These are phyloP conservation scores for Parasteatoda lunata DNA, from an alignment of 2,888 invertebrate genomes.

Conservation along the genomic window DNA sequence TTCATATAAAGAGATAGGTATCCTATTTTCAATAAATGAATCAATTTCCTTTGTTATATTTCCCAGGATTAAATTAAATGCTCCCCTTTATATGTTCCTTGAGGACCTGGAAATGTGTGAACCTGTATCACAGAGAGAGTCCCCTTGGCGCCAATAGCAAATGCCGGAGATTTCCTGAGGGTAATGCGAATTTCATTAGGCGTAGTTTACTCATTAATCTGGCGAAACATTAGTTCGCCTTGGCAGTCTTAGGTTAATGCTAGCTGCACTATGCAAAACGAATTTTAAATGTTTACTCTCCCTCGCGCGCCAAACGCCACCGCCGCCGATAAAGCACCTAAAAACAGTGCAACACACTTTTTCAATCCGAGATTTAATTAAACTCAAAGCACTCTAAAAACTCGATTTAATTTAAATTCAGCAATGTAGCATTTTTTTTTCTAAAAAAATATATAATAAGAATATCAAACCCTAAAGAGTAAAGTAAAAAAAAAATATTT, in stretches of 20 bases:
- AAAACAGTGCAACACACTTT: constrained; percentile 40
- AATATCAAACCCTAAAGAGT: constrained; percentile 11
- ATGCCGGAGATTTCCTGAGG: constrained; percentile 62
- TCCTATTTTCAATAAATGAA: neutral
- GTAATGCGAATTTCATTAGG: constrained; percentile 67
- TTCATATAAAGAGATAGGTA: neutral
- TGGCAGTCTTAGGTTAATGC: constrained; percentile 36
- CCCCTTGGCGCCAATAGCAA: constrained; percentile 47
- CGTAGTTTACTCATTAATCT: constrained; percentile 64
- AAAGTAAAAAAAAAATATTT: constrained; percentile 25
- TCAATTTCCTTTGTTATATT: neutral
- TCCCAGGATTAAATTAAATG: neutral
- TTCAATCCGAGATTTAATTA: constrained; percentile 57
- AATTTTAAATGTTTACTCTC: constrained; percentile 62
- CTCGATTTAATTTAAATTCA: constrained; percentile 65
- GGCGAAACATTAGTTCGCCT: constrained; percentile 55
- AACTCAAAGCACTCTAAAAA: constrained; percentile 60
- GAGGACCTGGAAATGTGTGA: constrained; percentile 2
- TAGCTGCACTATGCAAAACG: constrained; percentile 48
- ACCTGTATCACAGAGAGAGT: constrained; percentile 28
- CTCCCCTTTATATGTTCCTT: neutral
- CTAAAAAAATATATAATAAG: neutral
- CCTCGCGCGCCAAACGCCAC: neutral
- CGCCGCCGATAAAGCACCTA: constrained; percentile 34
- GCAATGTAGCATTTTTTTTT: constrained; percentile 9